A percentile compares a stretch with the other conserved stretches of the same genome.
Evolutionary conservation across 2,797 vertebrate species (phyloP).

Genomic region (Microctenopoma steveboyesi): DNA sequence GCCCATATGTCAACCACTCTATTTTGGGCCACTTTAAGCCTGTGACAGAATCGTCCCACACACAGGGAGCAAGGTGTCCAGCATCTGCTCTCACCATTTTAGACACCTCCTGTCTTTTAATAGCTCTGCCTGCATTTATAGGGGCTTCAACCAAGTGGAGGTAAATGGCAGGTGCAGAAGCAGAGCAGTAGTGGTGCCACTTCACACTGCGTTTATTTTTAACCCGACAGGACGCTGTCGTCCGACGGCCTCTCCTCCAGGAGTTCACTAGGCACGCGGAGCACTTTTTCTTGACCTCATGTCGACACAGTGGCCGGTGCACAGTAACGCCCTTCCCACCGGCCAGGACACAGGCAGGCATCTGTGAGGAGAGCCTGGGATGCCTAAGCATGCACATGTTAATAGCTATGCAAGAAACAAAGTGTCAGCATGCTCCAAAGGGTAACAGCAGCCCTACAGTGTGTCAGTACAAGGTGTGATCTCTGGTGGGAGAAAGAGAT

Average conservation of each 20-base stretch:
- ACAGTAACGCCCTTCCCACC: conserved; percentile 56
- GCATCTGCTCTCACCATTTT: conserved; percentile 83
- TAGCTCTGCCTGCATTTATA: conserved; percentile 78
- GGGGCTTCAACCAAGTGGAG: conserved; percentile 72
- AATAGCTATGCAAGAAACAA: conserved; percentile 79
- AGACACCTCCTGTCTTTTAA: conserved; percentile 80
- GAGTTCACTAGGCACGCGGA: conserved; percentile 67
- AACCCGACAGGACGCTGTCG: conserved; percentile 68
- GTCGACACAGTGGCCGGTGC: conserved; percentile 74
- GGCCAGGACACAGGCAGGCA: conserved; percentile 53
- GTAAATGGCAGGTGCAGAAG: conserved; percentile 81
- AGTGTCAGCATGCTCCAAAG: conserved; percentile 69
- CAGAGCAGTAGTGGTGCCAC: conserved; percentile 43
- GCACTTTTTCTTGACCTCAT: conserved; percentile 76
- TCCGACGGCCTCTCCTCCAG: conserved; percentile 44
- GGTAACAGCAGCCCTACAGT: conserved; percentile 61
- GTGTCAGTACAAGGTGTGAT: conserved; percentile 77
- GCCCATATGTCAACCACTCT: conserved; percentile 82
- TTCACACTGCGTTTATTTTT: conserved; percentile 82
- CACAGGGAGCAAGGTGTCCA: conserved; percentile 82
- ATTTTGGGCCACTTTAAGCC: conserved; percentile 81
- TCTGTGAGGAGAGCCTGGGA: conserved; percentile 66
- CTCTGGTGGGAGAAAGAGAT: conserved; percentile 62
- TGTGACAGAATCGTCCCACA: conserved; percentile 69
- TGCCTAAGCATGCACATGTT: conserved; percentile 62